Evolutionary conservation across 2,888 invertebrate species (phyloP), one percentile per base, ranked within the genome.

Genomic region (Limenitis camilla): DNA sequence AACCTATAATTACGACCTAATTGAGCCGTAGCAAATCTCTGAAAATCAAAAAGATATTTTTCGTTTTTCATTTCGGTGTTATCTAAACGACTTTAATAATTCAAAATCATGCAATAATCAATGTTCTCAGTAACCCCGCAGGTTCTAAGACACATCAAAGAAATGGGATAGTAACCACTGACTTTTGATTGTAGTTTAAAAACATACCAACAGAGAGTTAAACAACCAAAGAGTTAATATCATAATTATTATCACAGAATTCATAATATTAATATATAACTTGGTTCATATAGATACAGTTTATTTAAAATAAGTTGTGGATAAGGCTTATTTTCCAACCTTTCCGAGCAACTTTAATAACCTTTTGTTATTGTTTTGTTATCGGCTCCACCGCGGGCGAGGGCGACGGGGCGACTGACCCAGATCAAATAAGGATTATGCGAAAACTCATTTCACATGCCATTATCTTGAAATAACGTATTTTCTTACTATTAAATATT

Each of bases 341-440:
- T 44, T 44, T 40, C 30, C 48, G 50, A 53, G 38, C 42, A 59
- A 61, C 43, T 61, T 58, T 59, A 62, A 61, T 56, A 59, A 56
- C 58, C 49, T 55, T 54, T 52, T 58, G 58, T 59, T 58, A 57
- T 60, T 62, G 60, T 60, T 60, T 58, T 55, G 57, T 46, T 52
- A 61, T 57, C 52, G 56, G 52, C 36, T 53, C 49, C 49, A 52
- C 43, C 52, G 38, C 39, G 44, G 54, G 51, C 52, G 19, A 19
- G 19, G 19, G 19, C 19, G 19, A 19, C 19, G 19, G 19, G 19
- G 41, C 40, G 41, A 52, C 47, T 53, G 59, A 60, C 59, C 60
- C 56, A 53, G 55, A 59, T 57, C 53, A 57, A 59, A 59, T 59
- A 56, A 57, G 59, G 59, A 60, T 59, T 59, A 60, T 53, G 49